Conservation (phyloP, 1,140 invertebrate genomes). For the Ganaspis sp. region DNA sequence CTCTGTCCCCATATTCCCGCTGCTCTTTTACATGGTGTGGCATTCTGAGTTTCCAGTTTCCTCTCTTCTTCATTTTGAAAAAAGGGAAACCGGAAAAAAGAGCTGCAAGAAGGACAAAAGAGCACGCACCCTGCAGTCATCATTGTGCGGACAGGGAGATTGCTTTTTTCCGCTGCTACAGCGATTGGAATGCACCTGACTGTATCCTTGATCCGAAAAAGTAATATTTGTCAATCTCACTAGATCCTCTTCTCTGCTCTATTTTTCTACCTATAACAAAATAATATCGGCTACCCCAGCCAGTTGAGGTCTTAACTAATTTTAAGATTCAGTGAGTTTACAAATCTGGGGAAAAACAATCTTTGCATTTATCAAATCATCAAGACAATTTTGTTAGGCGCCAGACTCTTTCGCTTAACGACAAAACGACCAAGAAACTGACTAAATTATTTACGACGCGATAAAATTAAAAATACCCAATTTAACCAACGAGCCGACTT, state of each 20-base stretch:
- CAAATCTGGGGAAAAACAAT: no score
- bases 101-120: constrained; percentile 7
- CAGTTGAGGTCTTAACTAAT: no score
- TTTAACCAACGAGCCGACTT: no score
- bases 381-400: no score
- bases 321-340: no score
- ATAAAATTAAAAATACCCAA: no score
- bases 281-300: no score
- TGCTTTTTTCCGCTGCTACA: constrained; percentile 19
- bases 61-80: background rate
- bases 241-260: background rate
- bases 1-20: background rate
- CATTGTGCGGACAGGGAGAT: constrained; percentile 18
- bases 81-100: constrained; percentile 17
- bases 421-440: no score
- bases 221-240: background rate
- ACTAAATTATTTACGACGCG: no score
- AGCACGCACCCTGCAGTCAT: constrained; percentile 22
- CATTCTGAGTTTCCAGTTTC: background rate
- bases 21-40: constrained; percentile 12
- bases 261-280: no score
- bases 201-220: constrained; percentile 2
- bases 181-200: constrained; percentile 14
- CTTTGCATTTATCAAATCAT: no score
- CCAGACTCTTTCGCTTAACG: no score